phyloP scores from a whole-genome alignment of 2,113 vertebrate genomes.

The Cephalopterus ornatus region DNA sequence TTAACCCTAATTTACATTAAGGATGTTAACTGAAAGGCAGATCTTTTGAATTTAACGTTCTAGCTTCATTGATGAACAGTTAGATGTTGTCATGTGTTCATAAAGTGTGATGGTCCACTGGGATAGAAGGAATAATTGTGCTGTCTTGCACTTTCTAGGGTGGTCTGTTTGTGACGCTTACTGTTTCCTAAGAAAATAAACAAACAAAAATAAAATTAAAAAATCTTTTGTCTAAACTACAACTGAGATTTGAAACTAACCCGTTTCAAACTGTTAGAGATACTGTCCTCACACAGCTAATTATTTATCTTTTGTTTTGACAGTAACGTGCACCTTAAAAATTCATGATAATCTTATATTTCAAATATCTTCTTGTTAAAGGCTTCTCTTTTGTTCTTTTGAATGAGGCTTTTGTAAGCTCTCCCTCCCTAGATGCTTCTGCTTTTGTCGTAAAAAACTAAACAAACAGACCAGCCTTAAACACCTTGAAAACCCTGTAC shows the following conservation, averaged over 20 bases:
- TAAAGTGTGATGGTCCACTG: conserved; percentile 17
- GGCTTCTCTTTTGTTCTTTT: neutral
- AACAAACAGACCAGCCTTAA: neutral
- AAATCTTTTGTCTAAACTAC: neutral
- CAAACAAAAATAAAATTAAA: neutral
- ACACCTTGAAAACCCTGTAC: neutral
- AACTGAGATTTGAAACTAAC: conserved; percentile 8
- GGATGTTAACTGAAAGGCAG: conserved; percentile 45
- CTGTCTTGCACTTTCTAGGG: conserved; percentile 18
- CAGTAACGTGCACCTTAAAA: neutral
- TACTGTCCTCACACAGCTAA: neutral
- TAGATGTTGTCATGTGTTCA: conserved; percentile 62
- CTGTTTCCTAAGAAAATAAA: conserved; percentile 11
- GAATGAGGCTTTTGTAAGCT: neutral
- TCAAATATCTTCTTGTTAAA: neutral
- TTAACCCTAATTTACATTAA: conserved; percentile 71
- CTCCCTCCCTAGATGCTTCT: neutral
- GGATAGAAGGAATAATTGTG: conserved; percentile 52
- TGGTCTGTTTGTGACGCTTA: conserved; percentile 45
- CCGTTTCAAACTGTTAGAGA: neutral
- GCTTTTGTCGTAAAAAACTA: neutral
- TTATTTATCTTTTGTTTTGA: neutral
- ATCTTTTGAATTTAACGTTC: conserved; percentile 49
- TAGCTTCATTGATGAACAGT: conserved; percentile 59
- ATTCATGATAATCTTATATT: neutral